Evolutionary conservation across 2,797 vertebrate genomes (phyloP), one percentile per base, ranked within the genome.

Genomic region (Lithobates sylvaticus): DNA sequence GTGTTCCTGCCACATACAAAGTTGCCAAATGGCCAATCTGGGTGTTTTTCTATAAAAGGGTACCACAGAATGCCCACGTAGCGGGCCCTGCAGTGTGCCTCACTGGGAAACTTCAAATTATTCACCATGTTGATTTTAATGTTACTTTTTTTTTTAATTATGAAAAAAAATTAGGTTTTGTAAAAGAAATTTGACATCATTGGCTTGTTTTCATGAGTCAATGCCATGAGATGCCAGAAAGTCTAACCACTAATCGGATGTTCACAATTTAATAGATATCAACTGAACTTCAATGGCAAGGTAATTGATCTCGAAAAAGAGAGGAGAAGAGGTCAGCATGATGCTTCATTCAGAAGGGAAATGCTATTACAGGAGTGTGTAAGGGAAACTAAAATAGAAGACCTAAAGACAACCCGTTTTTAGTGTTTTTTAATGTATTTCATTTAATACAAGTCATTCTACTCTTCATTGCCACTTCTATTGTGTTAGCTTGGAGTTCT

Each of bases 251-350:
- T 64, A 68, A 83, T 68, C 39, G 12, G n/a, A 67, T 26, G 61
- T 15, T 50, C 67, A 27, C 50, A 68, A 44, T 79, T 39, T 26
- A 79, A 68, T 79, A 68, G 36, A 64, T 79, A 18, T 26, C 64
- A 7, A 32, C 6, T 29, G 34, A 21, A 72, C 70, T 21, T 72
- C 70, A 72, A 72, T 72, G 23, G 18, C 21, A 18, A 21, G 3
- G 23, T 36, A 39, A 42, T 36, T 39, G 70, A 72, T 72, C 70
- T 23, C 18, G 21, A 32, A 34, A 32, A 34, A 72, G 34, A 39
- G 34, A 18, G 10, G 54, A 23, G 18, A 36, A 23, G 42, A 27
- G 71, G 71, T 74, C 42, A 74, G 39, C 32, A 12, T 5, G 26
- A 73, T 73, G 9, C 18, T 15, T 44, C 26, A 23, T 47, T 27